These are phyloP conservation scores for Halocynthia roretzi DNA, from an alignment of 23 tunicate species.

Conservation along the genomic window DNA sequence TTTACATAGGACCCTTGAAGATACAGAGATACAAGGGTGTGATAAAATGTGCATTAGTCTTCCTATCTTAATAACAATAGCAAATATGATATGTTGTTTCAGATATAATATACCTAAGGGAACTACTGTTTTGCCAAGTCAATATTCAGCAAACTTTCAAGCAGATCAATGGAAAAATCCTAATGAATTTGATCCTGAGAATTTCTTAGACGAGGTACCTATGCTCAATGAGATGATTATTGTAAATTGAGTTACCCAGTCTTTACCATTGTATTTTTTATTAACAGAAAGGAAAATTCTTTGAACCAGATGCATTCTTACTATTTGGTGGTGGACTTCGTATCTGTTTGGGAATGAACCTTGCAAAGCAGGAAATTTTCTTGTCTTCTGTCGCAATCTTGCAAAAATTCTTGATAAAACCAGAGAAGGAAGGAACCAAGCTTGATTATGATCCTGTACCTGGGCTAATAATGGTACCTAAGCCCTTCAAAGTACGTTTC, in stretches of 20 bases:
- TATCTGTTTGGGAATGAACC: neutral
- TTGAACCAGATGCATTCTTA: constrained; percentile 4
- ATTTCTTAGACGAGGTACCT: constrained; percentile 11
- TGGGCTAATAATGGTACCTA: neutral
- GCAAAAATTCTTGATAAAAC: constrained; percentile 1
- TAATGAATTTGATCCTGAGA: neutral
- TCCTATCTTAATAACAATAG: too few species aligned
- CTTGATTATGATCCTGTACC: neutral
- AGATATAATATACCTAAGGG: constrained; percentile 3
- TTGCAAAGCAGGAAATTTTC: constrained; percentile 1
- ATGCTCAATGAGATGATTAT: neutral
- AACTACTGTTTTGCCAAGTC: neutral
- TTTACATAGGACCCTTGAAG: neutral
- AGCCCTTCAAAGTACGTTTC: neutral
- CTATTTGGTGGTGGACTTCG: constrained; percentile 6
- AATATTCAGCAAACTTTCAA: neutral
- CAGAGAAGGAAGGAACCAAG: neutral
- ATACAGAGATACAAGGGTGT: neutral
- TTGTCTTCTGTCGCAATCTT: neutral
- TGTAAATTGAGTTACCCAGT: too few species aligned
- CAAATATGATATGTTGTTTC: neutral
- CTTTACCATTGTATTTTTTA: neutral
- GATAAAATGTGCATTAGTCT: neutral
- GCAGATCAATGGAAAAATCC: constrained; percentile 6
- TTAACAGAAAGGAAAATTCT: neutral